Evolutionary conservation across 2,888 invertebrate species (phyloP).

Genomic region (Pantelozetes paolii): DNA sequence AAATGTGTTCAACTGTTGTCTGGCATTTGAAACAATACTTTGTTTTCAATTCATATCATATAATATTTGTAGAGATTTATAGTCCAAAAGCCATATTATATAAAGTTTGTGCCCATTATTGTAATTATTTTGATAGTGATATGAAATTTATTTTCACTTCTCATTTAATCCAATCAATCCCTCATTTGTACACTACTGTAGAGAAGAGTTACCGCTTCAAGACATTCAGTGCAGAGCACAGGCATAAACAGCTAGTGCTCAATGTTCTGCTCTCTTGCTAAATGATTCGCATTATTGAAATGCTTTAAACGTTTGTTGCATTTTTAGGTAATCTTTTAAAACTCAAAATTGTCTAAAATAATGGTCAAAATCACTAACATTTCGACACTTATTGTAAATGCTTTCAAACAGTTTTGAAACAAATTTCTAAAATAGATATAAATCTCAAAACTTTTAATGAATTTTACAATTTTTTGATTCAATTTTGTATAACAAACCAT

Average conservation of each 20-base stretch:
- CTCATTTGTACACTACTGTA: constrained; percentile 29
- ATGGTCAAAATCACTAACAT: constrained; percentile 1
- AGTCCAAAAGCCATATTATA: neutral
- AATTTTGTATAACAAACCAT: no score
- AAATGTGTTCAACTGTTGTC: neutral
- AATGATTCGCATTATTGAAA: constrained; percentile 28
- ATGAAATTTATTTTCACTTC: constrained; percentile 31
- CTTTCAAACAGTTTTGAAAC: neutral
- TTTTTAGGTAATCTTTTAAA: constrained; percentile 4
- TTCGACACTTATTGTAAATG: neutral
- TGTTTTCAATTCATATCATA: constrained; percentile 8
- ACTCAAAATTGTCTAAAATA: constrained; percentile 11
- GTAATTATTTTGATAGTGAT: constrained; percentile 31
- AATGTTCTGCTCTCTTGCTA: neutral
- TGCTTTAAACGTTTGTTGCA: neutral
- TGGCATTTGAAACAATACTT: neutral
- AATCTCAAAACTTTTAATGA: no score
- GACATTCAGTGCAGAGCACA: neutral
- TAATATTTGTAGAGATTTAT: constrained; percentile 19
- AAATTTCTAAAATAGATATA: no score
- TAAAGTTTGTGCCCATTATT: constrained; percentile 18
- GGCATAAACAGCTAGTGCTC: neutral
- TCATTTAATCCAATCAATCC: constrained; percentile 28
- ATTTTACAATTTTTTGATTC: no score
- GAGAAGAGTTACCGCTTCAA: constrained; percentile 4